These are phyloP conservation scores for Polymixis lichenea DNA, from an alignment of 2,888 invertebrate genomes.

Conservation along the genomic window DNA sequence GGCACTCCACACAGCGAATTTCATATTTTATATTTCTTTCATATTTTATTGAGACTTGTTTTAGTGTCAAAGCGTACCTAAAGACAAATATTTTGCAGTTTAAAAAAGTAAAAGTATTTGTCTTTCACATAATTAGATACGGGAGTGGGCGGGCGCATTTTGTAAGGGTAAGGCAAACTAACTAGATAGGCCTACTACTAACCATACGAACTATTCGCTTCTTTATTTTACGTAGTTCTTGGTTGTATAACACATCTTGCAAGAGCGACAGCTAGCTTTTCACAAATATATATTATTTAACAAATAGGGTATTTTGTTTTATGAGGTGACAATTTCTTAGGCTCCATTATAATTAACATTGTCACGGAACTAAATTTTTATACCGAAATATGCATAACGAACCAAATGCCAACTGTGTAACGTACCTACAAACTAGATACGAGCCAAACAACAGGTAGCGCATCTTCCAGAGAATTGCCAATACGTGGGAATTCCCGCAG, in stretches of 20 bases:
- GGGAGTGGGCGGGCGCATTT: neutral
- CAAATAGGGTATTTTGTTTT: neutral
- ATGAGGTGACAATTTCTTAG: neutral
- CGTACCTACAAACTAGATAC: neutral
- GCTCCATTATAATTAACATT: neutral
- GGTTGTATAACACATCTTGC: neutral
- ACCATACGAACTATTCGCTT: too few species aligned
- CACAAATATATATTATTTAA: neutral
- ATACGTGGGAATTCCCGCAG: neutral
- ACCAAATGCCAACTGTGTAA: neutral
- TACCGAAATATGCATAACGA: neutral
- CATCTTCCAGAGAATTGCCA: neutral
- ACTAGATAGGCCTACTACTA: neutral
- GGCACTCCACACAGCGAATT: neutral
- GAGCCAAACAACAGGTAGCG: neutral
- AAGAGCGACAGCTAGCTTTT: too few species aligned
- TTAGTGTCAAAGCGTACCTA: neutral
- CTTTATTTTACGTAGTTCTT: neutral
- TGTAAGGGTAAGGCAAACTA: neutral
- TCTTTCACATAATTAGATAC: neutral
- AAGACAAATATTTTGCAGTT: neutral
- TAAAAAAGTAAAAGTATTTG: neutral
- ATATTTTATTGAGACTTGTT: neutral
- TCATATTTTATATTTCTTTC: neutral
- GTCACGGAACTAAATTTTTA: neutral